Conservation (phyloP, 2,888 invertebrate species). For the Rapana venosa region DNA sequence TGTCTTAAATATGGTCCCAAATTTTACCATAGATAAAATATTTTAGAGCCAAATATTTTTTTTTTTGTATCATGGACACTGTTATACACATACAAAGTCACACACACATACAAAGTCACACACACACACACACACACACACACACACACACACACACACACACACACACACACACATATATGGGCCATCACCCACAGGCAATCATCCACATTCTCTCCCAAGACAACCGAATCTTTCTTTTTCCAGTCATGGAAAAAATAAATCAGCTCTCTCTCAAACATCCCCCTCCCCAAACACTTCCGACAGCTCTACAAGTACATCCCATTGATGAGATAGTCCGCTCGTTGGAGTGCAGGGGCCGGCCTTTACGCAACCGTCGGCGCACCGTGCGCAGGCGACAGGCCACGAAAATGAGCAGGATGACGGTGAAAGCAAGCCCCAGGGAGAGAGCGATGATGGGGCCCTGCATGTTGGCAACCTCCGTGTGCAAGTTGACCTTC, state of each 20-base stretch:
- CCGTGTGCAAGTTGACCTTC: not conserved
- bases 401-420: conserved; percentile 88
- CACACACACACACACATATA: not conserved
- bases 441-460: conserved; percentile 76
- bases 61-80: no score
- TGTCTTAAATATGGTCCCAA: no score
- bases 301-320: conserved; percentile 85
- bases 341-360: conserved; percentile 93
- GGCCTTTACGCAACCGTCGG: conserved; percentile 86
- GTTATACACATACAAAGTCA: no score
- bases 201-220: not conserved
- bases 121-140: not conserved
- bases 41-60: no score
- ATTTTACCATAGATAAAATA: no score
- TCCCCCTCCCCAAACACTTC: not conserved
- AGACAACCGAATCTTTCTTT: not conserved
- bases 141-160: not conserved
- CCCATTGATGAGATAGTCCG: conserved; percentile 97
- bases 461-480: conserved; percentile 55
- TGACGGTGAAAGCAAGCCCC: conserved; percentile 88
- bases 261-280: not conserved
- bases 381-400: conserved; percentile 89
- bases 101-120: no score
- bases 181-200: not conserved
- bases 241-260: not conserved